Base-by-base conservation (phyloP, 2,113 vertebrate genomes). In the Ceyx margarethae region DNA sequence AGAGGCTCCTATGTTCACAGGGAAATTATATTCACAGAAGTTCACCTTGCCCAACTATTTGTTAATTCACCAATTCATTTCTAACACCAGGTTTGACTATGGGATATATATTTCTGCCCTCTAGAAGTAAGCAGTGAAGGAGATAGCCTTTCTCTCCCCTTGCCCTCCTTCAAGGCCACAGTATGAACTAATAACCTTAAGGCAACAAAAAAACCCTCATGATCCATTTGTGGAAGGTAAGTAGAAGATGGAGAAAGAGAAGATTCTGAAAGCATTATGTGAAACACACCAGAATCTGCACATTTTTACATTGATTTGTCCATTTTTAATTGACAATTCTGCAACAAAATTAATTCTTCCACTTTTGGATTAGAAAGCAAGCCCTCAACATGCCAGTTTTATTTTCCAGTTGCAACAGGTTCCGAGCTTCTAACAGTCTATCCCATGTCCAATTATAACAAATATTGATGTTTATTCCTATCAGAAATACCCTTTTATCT, bases 401-500 rank as follows among this genome's bases (percentile, higher is more conserved):
- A 37, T 71, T 71, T 58, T 57, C 43, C 42, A 45, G 46, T 62
- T 73, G 74, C 43, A 75, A 15, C 15, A 57, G 13, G 6, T 29
- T n/a, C 71, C 56, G 64, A 62, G 8, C 64, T 15, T 43, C 29
- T 71, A 45, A 31, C 10, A 68, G 35, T 53, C 54, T 69, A 69
- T 72, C 79, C 48, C 62, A 50, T 78, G 74, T 13, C n/a, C 22
- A 64, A 51, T 64, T 76, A 81, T 40, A 90, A 56, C 22, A 84
- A 28, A 65, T 19, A 71, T 16, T 20, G 8, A 71, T 31, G 56
- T 82, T 56, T 81, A 66, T 62, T 81, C 62, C 29, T 43, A 54
- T 77, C 74, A 68, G 28, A 93, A 95, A 62, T 53, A 42, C 19
- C 65, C 17, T 95, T 91, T 86, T 88, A n/a, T 51, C 80, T 91